Evolutionary conservation across 2,113 vertebrate genomes (phyloP).

Genomic region (Lophochroa leadbeateri): DNA sequence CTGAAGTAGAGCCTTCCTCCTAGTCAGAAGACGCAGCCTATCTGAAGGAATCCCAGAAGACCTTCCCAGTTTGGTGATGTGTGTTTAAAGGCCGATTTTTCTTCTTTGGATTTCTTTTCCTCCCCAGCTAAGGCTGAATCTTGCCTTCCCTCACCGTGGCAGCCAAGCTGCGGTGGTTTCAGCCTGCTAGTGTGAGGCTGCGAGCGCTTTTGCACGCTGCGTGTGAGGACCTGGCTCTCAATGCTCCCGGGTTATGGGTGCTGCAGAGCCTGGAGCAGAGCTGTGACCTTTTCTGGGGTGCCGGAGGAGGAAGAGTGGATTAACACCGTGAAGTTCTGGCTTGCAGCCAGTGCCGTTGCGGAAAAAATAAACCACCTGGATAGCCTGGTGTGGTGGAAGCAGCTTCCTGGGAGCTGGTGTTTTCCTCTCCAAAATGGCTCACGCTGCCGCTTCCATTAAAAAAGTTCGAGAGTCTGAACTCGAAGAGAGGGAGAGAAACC

Average conservation of each 20-base stretch:
- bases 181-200: neutral
- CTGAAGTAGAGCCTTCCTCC: constrained; percentile 72
- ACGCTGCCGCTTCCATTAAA: constrained; percentile 95
- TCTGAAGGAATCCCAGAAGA: constrained; percentile 73
- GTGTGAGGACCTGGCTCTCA: neutral
- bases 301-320: constrained; percentile 54
- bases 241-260: constrained; percentile 41
- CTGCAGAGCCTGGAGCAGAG: constrained; percentile 69
- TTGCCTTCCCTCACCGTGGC: neutral
- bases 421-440: constrained; percentile 85
- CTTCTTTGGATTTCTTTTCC: rapidly evolving
- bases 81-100: constrained; percentile 55
- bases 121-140: constrained; percentile 52
- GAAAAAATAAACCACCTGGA: constrained; percentile 49
- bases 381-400: constrained; percentile 1
- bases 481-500: constrained; percentile 86
- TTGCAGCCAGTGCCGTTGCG: constrained; percentile 20
- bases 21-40: constrained; percentile 65
- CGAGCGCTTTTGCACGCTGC: neutral
- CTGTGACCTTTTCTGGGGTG: constrained; percentile 62
- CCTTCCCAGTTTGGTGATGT: constrained; percentile 56
- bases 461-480: constrained; percentile 92
- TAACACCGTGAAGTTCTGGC: constrained; percentile 57
- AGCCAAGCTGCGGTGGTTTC: constrained; percentile 25
- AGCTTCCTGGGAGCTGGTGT: constrained; percentile 17